Evolutionary conservation across 2,113 vertebrate species (phyloP).

Genomic region (Bagarius yarrelli): DNA sequence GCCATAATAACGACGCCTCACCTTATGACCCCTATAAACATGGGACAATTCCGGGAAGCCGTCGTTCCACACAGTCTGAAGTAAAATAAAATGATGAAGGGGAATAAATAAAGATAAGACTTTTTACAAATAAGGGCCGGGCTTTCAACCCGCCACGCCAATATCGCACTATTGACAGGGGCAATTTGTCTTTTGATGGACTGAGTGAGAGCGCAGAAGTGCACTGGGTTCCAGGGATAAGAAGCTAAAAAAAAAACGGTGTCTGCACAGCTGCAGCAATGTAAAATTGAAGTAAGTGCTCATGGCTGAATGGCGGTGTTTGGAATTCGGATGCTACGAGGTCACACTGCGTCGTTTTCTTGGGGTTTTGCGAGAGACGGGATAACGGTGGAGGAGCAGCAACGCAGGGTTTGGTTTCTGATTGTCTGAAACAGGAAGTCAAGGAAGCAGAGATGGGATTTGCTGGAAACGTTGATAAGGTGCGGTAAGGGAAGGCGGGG

Average conservation of each 20-base stretch:
- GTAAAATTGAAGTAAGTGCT: background rate
- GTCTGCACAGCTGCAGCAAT: background rate
- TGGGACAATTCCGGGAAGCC: background rate
- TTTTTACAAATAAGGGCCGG: slow-evolving; percentile 20
- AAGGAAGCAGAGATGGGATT: too few relatives aligned
- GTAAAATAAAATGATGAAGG: background rate
- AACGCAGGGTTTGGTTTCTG: too few relatives aligned
- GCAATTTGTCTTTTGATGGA: slow-evolving; percentile 24
- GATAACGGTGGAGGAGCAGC: too few relatives aligned
- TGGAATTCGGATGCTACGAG: too few relatives aligned
- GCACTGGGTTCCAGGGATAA: slow-evolving; percentile 14
- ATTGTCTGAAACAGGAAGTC: too few relatives aligned
- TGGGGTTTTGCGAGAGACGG: too few relatives aligned
- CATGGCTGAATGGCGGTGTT: background rate
- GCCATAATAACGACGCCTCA: background rate
- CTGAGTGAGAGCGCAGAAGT: background rate
- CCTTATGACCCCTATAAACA: background rate
- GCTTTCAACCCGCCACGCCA: background rate
- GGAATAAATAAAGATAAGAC: background rate
- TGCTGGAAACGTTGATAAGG: too few relatives aligned
- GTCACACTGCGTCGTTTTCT: too few relatives aligned
- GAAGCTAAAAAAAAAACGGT: background rate
- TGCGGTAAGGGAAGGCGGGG: too few relatives aligned
- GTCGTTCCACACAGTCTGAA: background rate
- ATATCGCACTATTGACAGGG: slow-evolving; percentile 23